phyloP scores from a whole-genome alignment of 1,140 invertebrate species.

The Drosophila lini region DNA sequence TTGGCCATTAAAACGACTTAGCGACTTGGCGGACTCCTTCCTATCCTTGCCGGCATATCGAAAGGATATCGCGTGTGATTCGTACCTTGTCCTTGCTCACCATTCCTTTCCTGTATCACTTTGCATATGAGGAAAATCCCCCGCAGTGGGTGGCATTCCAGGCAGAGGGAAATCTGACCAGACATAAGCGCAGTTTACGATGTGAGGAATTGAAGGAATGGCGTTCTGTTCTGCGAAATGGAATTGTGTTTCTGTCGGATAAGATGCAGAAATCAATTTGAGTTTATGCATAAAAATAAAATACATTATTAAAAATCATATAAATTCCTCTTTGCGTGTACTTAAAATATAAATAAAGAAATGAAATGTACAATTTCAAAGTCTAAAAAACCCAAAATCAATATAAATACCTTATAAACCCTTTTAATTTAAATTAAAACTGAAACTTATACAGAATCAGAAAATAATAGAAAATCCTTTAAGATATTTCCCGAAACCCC shows the following conservation, averaged over 20 bases:
- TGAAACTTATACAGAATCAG: no score
- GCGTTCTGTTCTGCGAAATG: constrained; percentile 12
- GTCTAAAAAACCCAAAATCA: no score
- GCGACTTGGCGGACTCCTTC: constrained; percentile 71
- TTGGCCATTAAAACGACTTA: constrained; percentile 84
- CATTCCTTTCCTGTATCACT: constrained; percentile 11
- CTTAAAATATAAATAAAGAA: background rate
- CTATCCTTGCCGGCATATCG: constrained; percentile 7
- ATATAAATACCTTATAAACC: no score
- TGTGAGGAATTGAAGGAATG: constrained; percentile 19
- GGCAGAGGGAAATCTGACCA: constrained; percentile 29
- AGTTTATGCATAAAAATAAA: background rate
- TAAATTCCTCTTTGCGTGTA: background rate
- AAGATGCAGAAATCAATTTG: constrained; percentile 38
- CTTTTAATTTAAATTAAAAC: no score
- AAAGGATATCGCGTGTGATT: constrained; percentile 63
- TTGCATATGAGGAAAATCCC: constrained; percentile 39
- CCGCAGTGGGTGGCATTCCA: constrained; percentile 1
- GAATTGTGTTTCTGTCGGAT: constrained; percentile 29
- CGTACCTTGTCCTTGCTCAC: constrained; percentile 63
- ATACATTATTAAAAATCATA: background rate
- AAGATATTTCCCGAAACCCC: background rate
- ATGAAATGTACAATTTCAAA: no score
- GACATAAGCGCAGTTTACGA: constrained; percentile 49
- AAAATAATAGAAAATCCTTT: background rate